Evolutionary conservation across 2,888 invertebrate species (phyloP).

Genomic region (Latrodectus elegans): DNA sequence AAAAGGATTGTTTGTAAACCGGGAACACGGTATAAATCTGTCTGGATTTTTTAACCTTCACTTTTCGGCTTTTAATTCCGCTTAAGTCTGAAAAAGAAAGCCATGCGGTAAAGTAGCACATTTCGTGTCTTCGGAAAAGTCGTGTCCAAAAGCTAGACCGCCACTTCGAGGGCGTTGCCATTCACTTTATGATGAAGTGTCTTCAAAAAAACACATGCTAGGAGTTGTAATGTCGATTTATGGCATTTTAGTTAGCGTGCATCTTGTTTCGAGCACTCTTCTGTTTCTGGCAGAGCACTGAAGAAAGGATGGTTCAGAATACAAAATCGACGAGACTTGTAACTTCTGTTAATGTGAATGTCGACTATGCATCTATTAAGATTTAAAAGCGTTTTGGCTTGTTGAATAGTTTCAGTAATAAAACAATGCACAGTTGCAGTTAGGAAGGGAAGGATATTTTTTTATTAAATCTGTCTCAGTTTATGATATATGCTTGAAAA

Average conservation of each 20-base stretch:
- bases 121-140: neutral
- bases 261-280: neutral
- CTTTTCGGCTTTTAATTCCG: neutral
- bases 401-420: too few species aligned
- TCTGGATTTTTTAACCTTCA: conserved; percentile 29
- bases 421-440: too few species aligned
- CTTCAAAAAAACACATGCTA: neutral
- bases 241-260: neutral
- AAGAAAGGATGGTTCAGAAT: conserved; percentile 18
- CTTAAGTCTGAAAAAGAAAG: conserved; percentile 8
- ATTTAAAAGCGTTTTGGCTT: too few species aligned
- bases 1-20: conserved; percentile 49
- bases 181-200: neutral
- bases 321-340: conserved; percentile 1
- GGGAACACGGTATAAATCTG: conserved; percentile 47
- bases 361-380: too few species aligned
- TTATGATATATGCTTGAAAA: too few species aligned
- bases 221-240: neutral
- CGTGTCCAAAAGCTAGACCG: conserved; percentile 2
- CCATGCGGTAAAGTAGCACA: neutral
- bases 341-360: neutral
- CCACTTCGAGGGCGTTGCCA: conserved; percentile 28
- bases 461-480: too few species aligned
- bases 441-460: too few species aligned
- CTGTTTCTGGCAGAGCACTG: neutral